Percentiles rank a stretch among this genome's conserved stretches.
phyloP scores from a whole-genome alignment of 2,888 invertebrate genomes.

The Drosophila anceps region DNA sequence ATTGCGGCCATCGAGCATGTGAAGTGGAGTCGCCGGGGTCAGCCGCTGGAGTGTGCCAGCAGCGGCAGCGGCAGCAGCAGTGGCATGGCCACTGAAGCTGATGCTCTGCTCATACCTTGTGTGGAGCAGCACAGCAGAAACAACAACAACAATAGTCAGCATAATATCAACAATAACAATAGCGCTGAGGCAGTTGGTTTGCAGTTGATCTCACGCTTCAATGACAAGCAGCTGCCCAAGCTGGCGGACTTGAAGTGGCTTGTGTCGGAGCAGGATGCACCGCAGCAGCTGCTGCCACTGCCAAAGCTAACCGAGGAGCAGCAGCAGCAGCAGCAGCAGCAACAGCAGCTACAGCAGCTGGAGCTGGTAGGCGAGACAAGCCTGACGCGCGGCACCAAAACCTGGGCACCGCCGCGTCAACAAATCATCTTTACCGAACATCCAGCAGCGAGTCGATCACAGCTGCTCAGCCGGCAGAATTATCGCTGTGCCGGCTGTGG shows the following conservation, averaged over 20 bases:
- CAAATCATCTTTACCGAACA: constrained; percentile 94
- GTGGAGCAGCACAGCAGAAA: constrained; percentile 80
- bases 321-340: constrained; percentile 51
- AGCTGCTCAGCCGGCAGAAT: constrained; percentile 90
- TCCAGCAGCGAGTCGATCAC: constrained; percentile 88
- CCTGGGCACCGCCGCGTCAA: constrained; percentile 94
- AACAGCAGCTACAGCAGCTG: constrained; percentile 21
- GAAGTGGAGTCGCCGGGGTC: constrained; percentile 86
- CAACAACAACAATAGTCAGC: not conserved
- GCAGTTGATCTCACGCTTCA: constrained; percentile 91
- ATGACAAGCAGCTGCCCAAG: constrained; percentile 90
- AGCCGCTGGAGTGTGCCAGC: not conserved
- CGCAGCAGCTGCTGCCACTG: constrained; percentile 91
- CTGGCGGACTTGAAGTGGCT: constrained; percentile 93
- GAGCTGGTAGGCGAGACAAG: constrained; percentile 69
- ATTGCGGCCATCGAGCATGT: constrained; percentile 93
- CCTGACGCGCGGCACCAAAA: constrained; percentile 90
- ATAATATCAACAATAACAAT: constrained; percentile 86
- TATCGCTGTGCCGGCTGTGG: constrained; percentile 94
- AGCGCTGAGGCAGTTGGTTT: constrained; percentile 93
- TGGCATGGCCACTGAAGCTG: constrained; percentile 10
- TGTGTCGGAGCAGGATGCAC: constrained; percentile 91
- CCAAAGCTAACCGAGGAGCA: constrained; percentile 86
- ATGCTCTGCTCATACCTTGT: constrained; percentile 44
- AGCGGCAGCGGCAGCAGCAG: not conserved